These are phyloP conservation scores for Sisor rabdophorus DNA, from an alignment of 2,113 vertebrate species.

Conservation along the genomic window DNA sequence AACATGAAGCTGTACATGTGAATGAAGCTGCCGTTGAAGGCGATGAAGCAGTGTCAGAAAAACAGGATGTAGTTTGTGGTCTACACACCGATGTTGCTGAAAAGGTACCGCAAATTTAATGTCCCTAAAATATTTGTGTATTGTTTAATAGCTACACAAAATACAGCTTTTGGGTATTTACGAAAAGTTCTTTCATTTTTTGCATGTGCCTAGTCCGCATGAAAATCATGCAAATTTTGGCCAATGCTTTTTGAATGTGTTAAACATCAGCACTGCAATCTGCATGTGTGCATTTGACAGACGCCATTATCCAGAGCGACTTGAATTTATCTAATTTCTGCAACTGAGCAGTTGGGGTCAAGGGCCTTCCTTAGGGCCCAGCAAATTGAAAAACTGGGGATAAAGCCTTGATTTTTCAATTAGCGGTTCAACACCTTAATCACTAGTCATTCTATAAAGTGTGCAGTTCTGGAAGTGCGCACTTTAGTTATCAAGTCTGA, in stretches of 20 bases:
- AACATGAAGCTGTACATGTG: not conserved
- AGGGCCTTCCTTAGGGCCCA: too few relatives aligned
- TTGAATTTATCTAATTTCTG: too few relatives aligned
- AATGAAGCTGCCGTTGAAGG: not conserved
- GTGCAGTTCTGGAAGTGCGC: too few relatives aligned
- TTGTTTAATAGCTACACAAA: not conserved
- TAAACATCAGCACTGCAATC: not conserved
- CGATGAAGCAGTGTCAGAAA: not conserved
- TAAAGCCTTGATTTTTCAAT: too few relatives aligned
- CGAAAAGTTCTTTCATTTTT: not conserved
- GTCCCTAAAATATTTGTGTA: not conserved
- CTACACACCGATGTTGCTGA: not conserved
- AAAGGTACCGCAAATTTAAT: slow-evolving; percentile 27
- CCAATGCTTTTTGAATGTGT: not conserved
- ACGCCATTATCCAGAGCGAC: too few relatives aligned
- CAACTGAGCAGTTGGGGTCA: too few relatives aligned
- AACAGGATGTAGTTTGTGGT: not conserved
- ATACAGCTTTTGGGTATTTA: not conserved
- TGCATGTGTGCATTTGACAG: too few relatives aligned
- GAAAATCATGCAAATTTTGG: not conserved
- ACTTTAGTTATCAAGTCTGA: too few relatives aligned
- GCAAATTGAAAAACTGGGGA: too few relatives aligned
- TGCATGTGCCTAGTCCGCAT: not conserved
- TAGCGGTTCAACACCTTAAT: too few relatives aligned
- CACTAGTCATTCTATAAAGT: too few relatives aligned